These are phyloP conservation scores for Sphaerodactylus townsendi DNA, from an alignment of 2,113 vertebrate species.

Conservation along the genomic window DNA sequence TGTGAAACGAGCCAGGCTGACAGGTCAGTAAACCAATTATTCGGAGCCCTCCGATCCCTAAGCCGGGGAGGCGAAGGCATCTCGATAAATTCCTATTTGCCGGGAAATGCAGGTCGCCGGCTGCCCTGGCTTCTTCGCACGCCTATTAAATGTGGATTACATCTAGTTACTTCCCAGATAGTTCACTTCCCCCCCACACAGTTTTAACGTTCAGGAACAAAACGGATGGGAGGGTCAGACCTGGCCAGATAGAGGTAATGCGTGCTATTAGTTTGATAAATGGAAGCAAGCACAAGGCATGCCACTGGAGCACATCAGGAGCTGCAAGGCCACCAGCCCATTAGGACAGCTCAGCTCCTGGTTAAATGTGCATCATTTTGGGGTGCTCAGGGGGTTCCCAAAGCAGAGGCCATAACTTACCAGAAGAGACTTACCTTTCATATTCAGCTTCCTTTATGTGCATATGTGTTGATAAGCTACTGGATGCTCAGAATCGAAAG, in stretches of 20 bases:
- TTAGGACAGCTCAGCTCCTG: neutral
- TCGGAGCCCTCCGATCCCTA: conserved; percentile 62
- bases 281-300: conserved; percentile 30
- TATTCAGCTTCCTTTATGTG: no score
- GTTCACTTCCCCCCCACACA: conserved; percentile 47
- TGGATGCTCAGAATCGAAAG: no score
- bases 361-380: neutral
- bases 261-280: conserved; percentile 54
- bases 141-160: conserved; percentile 54
- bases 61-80: conserved; percentile 48
- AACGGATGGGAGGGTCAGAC: conserved; percentile 53
- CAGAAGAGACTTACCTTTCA: neutral
- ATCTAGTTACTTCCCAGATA: conserved; percentile 36
- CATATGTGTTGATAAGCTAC: no score
- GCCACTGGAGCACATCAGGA: neutral
- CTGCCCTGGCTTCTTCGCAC: conserved; percentile 20
- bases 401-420: neutral
- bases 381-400: neutral
- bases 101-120: neutral
- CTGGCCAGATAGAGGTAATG: conserved; percentile 53
- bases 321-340: conserved; percentile 11
- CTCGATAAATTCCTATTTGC: conserved; percentile 59
- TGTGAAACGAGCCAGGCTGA: conserved; percentile 11
- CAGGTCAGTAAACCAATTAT: conserved; percentile 68
- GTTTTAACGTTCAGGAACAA: conserved; percentile 41